phyloP scores from a whole-genome alignment of 2,888 invertebrate species.

The Oxycera nigricornis region DNA sequence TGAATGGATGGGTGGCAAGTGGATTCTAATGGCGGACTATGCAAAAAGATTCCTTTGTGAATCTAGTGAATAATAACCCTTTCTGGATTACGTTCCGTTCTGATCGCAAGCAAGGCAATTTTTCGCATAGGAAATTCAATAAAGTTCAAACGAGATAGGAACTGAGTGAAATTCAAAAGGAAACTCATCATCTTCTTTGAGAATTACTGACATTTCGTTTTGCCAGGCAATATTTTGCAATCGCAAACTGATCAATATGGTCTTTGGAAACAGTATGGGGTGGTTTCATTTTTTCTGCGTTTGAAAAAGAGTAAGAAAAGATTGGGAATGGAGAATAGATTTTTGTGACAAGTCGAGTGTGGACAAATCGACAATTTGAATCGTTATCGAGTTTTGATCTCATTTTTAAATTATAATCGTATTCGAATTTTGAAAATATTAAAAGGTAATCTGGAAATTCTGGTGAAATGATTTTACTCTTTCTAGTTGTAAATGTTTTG shows the following conservation, averaged over 20 bases:
- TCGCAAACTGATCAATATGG: no score
- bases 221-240: neutral
- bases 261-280: no score
- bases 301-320: no score
- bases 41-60: conserved; percentile 35
- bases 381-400: no score
- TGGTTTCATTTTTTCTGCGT: no score
- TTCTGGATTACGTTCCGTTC: conserved; percentile 37
- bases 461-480: neutral
- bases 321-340: no score
- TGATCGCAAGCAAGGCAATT: conserved; percentile 43
- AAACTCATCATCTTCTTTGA: conserved; percentile 44
- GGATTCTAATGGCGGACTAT: conserved; percentile 35
- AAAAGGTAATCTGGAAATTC: neutral
- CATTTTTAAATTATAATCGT: no score
- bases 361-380: no score
- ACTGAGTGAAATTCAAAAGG: conserved; percentile 40
- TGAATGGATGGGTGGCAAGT: no score
- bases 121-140: conserved; percentile 45
- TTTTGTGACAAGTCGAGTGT: no score
- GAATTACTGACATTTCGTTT: neutral
- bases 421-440: neutral
- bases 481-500: no score
- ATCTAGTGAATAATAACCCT: neutral
- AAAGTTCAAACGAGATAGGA: conserved; percentile 43